Percentiles rank a stretch among this genome's conserved stretches.
Evolutionary conservation across 2,888 invertebrate genomes (phyloP).

Genomic region (Cheilosia grossa): DNA sequence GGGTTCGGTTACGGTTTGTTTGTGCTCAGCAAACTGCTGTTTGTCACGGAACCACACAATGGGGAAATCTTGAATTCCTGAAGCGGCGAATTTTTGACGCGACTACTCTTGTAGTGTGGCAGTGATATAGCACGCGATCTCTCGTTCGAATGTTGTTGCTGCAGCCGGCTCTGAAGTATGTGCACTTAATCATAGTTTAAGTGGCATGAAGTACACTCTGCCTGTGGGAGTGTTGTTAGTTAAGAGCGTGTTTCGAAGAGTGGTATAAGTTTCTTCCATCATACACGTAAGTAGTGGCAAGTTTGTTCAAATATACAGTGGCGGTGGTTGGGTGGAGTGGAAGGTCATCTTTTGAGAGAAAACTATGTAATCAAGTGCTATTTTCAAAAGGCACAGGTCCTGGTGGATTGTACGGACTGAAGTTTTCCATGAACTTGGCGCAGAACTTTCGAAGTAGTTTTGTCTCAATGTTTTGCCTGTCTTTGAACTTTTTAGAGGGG

Average conservation of each 20-base stretch:
- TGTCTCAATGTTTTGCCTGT: neutral
- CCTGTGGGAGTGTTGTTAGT: constrained; percentile 8
- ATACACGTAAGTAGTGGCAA: neutral
- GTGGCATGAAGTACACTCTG: constrained; percentile 47
- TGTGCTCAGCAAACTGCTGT: constrained; percentile 36
- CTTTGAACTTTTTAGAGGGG: neutral
- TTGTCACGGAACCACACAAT: constrained; percentile 50
- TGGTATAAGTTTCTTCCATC: constrained; percentile 3
- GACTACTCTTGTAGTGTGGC: constrained; percentile 17
- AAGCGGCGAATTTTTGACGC: constrained; percentile 32
- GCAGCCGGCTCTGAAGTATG: constrained; percentile 25
- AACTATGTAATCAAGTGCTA: constrained; percentile 6
- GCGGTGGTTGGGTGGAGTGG: neutral
- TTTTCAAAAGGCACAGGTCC: neutral
- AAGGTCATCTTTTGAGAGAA: neutral
- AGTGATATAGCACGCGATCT: constrained; percentile 64
- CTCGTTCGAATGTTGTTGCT: constrained; percentile 28
- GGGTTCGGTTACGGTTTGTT: constrained; percentile 35
- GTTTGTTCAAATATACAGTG: neutral
- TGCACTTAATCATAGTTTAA: constrained; percentile 70
- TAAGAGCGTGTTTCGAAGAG: constrained; percentile 6
- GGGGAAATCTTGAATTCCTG: constrained; percentile 16
- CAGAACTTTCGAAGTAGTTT: constrained; percentile 1
- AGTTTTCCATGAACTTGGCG: constrained; percentile 1
- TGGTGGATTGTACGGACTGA: neutral